phyloP scores from a whole-genome alignment of 1,140 invertebrate species.

The Aphelinus atriplicis region DNA sequence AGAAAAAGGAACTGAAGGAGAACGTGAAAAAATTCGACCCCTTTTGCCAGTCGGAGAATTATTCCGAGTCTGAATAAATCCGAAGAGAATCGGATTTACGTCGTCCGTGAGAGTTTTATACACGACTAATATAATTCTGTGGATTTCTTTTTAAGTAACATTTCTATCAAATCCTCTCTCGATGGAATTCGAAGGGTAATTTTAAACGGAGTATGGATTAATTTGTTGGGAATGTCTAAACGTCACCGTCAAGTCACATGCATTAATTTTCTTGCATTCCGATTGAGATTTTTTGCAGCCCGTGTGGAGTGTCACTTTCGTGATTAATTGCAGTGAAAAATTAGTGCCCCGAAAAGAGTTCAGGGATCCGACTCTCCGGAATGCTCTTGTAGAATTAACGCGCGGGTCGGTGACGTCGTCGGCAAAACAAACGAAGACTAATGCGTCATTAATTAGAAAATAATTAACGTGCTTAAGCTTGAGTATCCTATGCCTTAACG shows the following conservation, averaged over 20 bases:
- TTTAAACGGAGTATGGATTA: too few relatives aligned
- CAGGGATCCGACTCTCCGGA: constrained; percentile 19
- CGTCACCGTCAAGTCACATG: too few relatives aligned
- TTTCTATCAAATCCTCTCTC: too few relatives aligned
- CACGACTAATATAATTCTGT: too few relatives aligned
- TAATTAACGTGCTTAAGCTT: constrained; percentile 21
- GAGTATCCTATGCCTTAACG: not conserved
- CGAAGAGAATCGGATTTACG: not conserved
- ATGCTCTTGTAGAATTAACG: constrained; percentile 39
- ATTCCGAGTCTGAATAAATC: not conserved
- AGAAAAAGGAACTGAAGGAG: not conserved
- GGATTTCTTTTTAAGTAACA: too few relatives aligned
- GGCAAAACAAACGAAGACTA: constrained; percentile 18
- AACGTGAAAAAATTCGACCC: not conserved
- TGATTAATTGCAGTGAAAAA: constrained; percentile 23
- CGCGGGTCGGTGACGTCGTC: constrained; percentile 2
- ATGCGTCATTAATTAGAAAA: constrained; percentile 40
- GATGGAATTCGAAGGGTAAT: too few relatives aligned
- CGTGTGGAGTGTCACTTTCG: not conserved
- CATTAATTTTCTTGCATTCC: too few relatives aligned
- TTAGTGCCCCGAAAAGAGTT: constrained; percentile 6
- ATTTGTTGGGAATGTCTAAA: too few relatives aligned
- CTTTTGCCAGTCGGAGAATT: not conserved
- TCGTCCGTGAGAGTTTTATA: not conserved
- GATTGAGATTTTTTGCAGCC: too few relatives aligned